Percentiles rank a stretch among this genome's conserved stretches.
phyloP scores from a whole-genome alignment of 1,140 invertebrate species.

The Proctacanthus coquilletti region DNA sequence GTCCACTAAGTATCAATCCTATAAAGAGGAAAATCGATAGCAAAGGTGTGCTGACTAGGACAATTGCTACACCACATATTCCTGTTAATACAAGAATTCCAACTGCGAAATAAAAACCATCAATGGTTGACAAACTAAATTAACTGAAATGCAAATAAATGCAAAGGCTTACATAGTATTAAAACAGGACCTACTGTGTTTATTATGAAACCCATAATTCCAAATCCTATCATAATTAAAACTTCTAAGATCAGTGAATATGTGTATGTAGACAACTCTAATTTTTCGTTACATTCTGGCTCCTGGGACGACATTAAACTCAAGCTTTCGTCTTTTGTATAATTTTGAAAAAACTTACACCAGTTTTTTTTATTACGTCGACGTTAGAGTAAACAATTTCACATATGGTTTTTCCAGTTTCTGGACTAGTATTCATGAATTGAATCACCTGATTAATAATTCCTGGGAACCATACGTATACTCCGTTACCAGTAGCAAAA shows the following conservation, averaged over 20 bases:
- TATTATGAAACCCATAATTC: conserved; percentile 3
- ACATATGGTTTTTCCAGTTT: conserved; percentile 12
- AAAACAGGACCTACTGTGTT: conserved; percentile 3
- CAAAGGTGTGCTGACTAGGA: conserved; percentile 6
- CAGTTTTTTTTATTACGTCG: background rate
- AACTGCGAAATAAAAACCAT: conserved; percentile 1
- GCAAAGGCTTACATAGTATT: conserved; percentile 3
- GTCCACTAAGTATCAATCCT: conserved; percentile 10
- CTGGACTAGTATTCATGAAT: conserved; percentile 12
- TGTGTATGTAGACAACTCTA: conserved; percentile 4
- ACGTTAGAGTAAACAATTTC: conserved; percentile 4
- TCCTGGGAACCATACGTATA: conserved; percentile 37
- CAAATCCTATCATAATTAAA: conserved; percentile 2
- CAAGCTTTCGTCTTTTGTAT: no score
- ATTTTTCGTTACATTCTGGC: background rate
- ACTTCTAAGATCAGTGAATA: conserved; percentile 5
- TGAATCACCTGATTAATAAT: conserved; percentile 32
- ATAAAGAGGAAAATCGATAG: conserved; percentile 9
- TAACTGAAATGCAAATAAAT: background rate
- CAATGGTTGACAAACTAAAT: background rate
- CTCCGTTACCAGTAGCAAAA: conserved; percentile 34
- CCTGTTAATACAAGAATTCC: conserved; percentile 6
- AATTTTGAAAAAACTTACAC: background rate
- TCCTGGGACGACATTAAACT: conserved; percentile 3
- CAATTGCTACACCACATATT: conserved; percentile 5